phyloP scores from a whole-genome alignment of 2,888 invertebrate genomes.

The Amphipoea lucens region DNA sequence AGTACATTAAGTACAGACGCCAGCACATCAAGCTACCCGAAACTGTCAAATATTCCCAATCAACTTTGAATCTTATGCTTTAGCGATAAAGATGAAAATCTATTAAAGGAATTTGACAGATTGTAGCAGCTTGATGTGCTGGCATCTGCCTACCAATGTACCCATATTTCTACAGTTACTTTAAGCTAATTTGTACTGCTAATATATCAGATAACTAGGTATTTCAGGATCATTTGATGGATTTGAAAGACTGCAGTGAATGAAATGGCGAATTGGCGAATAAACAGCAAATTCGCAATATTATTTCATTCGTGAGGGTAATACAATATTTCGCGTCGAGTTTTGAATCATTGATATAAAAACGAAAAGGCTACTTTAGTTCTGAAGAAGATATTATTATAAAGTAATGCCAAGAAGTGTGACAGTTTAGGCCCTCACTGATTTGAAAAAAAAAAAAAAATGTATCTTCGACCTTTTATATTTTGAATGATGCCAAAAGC shows the following conservation, averaged over 20 bases:
- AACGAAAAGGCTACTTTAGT: neutral
- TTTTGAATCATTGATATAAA: neutral
- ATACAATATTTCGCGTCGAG: neutral
- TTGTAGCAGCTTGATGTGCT: too few relatives aligned
- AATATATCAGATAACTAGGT: neutral
- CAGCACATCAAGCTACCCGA: too few relatives aligned
- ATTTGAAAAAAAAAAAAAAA: too few relatives aligned
- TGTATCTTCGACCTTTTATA: neutral
- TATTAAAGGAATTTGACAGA: too few relatives aligned
- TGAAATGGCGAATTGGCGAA: too few relatives aligned
- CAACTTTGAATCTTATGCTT: too few relatives aligned
- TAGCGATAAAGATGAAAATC: too few relatives aligned
- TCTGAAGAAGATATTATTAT: neutral
- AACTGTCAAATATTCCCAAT: too few relatives aligned
- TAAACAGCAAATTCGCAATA: neutral
- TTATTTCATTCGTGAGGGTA: neutral
- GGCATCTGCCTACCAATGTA: neutral
- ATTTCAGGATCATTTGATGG: neutral
- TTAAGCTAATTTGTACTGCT: neutral
- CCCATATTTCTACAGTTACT: neutral
- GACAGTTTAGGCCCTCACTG: neutral
- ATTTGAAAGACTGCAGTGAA: neutral
- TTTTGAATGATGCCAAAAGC: conserved; percentile 27
- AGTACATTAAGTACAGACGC: neutral
- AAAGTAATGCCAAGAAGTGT: neutral